Conservation (phyloP, 2,113 vertebrate species). For the Hemichromis elongatus region DNA sequence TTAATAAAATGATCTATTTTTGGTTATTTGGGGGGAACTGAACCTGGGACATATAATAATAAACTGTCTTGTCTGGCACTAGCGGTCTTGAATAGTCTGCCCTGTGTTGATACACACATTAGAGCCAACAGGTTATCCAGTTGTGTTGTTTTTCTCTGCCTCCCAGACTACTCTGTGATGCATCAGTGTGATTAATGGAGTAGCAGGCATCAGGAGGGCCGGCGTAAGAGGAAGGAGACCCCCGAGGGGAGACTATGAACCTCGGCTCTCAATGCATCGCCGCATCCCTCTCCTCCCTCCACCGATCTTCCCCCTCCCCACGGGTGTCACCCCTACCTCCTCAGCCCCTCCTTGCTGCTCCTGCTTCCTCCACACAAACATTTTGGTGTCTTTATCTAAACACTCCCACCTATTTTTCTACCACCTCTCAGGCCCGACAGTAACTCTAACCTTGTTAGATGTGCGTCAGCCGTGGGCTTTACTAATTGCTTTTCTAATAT, state of each 20-base stretch:
- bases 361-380: background rate
- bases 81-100: background rate
- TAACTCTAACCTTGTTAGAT: slow-evolving; percentile 57
- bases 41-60: background rate
- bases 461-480: slow-evolving; percentile 8
- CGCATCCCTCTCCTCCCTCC: background rate
- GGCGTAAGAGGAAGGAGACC: slow-evolving; percentile 23
- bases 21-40: background rate
- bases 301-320: background rate
- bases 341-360: background rate
- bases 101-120: background rate
- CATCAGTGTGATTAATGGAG: slow-evolving; percentile 71
- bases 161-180: slow-evolving; percentile 29
- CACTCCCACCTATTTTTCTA: background rate
- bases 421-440: background rate
- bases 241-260: slow-evolving; percentile 33
- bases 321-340: background rate
- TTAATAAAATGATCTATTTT: background rate
- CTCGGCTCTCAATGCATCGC: slow-evolving; percentile 11
- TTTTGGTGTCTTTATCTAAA: slow-evolving; percentile 33
- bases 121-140: slow-evolving; percentile 39
- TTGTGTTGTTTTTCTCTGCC: slow-evolving; percentile 47
- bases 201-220: slow-evolving; percentile 26
- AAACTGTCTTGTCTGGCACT: background rate
- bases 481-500: slow-evolving; percentile 70